These are phyloP conservation scores for Netelia melanura DNA, from an alignment of 2,888 invertebrate species.

Conservation along the genomic window DNA sequence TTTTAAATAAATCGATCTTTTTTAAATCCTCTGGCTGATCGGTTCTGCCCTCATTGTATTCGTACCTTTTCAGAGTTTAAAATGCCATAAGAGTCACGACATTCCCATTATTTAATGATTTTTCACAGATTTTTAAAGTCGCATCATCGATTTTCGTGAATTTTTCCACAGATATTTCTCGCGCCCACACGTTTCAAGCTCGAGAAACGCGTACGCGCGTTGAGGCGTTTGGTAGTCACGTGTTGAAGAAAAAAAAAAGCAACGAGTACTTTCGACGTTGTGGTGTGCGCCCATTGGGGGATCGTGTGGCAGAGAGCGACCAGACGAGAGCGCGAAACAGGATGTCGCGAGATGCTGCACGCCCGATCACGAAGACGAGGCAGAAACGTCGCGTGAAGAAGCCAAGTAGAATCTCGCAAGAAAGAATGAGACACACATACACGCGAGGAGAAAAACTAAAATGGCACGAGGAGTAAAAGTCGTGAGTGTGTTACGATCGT, in stretches of 20 bases:
- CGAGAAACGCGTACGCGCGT: background rate
- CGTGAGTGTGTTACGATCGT: slow-evolving; percentile 65
- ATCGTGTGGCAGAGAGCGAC: slow-evolving; percentile 34
- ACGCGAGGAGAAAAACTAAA: slow-evolving; percentile 56
- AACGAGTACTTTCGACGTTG: slow-evolving; percentile 1
- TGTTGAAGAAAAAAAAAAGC: slow-evolving; percentile 62
- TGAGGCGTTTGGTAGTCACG: slow-evolving; percentile 57
- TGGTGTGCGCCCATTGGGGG: background rate
- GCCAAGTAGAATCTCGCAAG: slow-evolving; percentile 56
- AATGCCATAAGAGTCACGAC: no score
- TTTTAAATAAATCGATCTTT: no score
- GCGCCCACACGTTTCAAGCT: background rate
- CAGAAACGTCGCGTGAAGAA: slow-evolving; percentile 73
- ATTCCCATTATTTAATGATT: no score
- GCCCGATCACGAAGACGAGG: slow-evolving; percentile 51
- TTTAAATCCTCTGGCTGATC: no score
- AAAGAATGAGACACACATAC: slow-evolving; percentile 54
- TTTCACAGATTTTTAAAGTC: no score
- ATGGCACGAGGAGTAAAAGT: slow-evolving; percentile 74
- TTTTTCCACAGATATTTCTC: no score
- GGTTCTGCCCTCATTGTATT: no score
- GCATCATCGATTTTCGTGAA: no score
- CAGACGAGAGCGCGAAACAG: slow-evolving; percentile 61
- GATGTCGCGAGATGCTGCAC: slow-evolving; percentile 65
- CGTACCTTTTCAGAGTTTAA: no score